Evolutionary conservation across 2,888 invertebrate genomes (phyloP).

Genomic region (Plemyria rubiginata): DNA sequence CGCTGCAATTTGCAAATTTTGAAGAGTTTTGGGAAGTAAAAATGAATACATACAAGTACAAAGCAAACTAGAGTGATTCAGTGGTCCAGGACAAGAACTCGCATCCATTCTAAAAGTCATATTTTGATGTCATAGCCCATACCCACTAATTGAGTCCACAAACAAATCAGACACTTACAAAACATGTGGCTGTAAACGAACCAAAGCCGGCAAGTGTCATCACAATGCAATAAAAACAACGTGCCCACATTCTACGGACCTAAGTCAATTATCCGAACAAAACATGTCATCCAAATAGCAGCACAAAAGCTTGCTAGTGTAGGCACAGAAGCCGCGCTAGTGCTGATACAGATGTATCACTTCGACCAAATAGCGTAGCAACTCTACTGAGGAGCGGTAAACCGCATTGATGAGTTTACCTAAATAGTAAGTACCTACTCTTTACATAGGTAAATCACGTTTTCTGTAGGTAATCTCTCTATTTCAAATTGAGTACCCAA

Average conservation of each 20-base stretch:
- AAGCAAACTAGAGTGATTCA: neutral
- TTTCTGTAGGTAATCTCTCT: neutral
- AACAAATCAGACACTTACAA: constrained; percentile 19
- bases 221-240: constrained; percentile 38
- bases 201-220: constrained; percentile 34
- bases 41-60: neutral
- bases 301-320: constrained; percentile 44
- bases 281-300: constrained; percentile 52
- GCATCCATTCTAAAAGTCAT: constrained; percentile 2
- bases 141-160: constrained; percentile 23
- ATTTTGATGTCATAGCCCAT: constrained; percentile 13
- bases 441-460: neutral
- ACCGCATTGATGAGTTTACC: too few species aligned
- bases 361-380: neutral
- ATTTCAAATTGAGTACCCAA: constrained; percentile 9
- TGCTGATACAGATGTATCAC: constrained; percentile 11
- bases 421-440: too few species aligned
- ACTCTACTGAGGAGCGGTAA: too few species aligned
- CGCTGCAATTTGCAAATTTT: too few species aligned
- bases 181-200: constrained; percentile 30
- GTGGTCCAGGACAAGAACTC: neutral
- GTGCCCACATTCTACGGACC: constrained; percentile 33
- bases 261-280: constrained; percentile 57
- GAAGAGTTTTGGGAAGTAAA: too few species aligned
- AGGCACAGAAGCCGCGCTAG: constrained; percentile 31